phyloP scores from a whole-genome alignment of 2,888 invertebrate species.

The Pherbina coryleti region DNA sequence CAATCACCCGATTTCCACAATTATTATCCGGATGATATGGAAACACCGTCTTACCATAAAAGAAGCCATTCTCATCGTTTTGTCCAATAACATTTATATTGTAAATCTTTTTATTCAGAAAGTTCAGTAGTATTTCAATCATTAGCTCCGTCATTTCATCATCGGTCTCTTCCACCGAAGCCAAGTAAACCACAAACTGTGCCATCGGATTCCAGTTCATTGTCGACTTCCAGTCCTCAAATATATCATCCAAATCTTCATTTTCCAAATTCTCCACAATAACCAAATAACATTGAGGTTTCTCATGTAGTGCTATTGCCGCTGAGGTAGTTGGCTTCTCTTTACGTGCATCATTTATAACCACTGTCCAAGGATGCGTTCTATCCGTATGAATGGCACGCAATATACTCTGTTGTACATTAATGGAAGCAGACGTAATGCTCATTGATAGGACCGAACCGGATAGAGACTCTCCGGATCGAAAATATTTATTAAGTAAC shows the following conservation, averaged over 20 bases:
- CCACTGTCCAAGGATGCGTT: conserved; percentile 54
- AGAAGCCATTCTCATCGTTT: conserved; percentile 56
- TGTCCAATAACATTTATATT: conserved; percentile 66
- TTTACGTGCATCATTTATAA: conserved; percentile 48
- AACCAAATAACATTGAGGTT: conserved; percentile 66
- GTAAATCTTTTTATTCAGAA: conserved; percentile 62
- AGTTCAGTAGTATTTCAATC: conserved; percentile 59
- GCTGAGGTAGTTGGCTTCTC: neutral
- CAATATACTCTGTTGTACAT: conserved; percentile 56
- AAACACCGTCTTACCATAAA: conserved; percentile 61
- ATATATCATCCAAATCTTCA: conserved; percentile 61
- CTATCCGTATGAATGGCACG: conserved; percentile 49
- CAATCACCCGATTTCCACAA: conserved; percentile 63
- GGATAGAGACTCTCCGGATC: conserved; percentile 57
- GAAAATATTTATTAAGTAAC: conserved; percentile 60
- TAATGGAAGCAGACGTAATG: conserved; percentile 44
- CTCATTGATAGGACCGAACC: conserved; percentile 60
- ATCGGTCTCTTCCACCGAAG: conserved; percentile 57
- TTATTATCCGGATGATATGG: conserved; percentile 66
- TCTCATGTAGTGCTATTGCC: conserved; percentile 53
- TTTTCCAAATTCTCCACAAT: conserved; percentile 60
- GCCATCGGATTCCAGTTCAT: conserved; percentile 68
- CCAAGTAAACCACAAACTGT: conserved; percentile 64
- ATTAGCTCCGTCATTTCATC: conserved; percentile 64
- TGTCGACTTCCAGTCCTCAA: conserved; percentile 60